Conservation (phyloP, 2,797 vertebrate genomes). For the Atherinosoma microstoma region DNA sequence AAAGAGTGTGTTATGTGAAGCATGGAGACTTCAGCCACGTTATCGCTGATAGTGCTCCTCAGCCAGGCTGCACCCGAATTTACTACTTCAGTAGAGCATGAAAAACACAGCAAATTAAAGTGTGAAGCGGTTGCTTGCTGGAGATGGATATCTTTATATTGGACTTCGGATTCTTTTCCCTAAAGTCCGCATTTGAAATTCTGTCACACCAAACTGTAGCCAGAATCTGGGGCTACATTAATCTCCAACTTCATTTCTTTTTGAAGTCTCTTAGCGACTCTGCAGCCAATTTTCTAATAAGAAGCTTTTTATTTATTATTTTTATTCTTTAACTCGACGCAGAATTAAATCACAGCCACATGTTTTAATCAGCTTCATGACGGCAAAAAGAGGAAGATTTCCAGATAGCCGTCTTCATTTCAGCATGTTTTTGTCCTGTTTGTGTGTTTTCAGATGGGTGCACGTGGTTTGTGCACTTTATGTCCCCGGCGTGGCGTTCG, state of each 20-base stretch:
- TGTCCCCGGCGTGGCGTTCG: constrained; percentile 98
- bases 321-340: constrained; percentile 37
- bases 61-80: constrained; percentile 90
- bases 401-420: not conserved
- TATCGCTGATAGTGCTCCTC: constrained; percentile 93
- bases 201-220: constrained; percentile 77
- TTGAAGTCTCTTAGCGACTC: constrained; percentile 59
- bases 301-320: too few relatives aligned
- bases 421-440: constrained; percentile 4
- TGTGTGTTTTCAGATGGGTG: constrained; percentile 91
- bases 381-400: constrained; percentile 1
- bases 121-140: constrained; percentile 90
- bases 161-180: constrained; percentile 86
- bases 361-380: constrained; percentile 39
- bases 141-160: constrained; percentile 96
- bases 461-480: constrained; percentile 99
- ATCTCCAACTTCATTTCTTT: constrained; percentile 71
- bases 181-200: constrained; percentile 82
- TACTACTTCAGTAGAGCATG: constrained; percentile 97
- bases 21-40: constrained; percentile 91
- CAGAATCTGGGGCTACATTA: constrained; percentile 64
- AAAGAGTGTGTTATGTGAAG: constrained; percentile 84
- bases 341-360: constrained; percentile 33
- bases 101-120: constrained; percentile 96
- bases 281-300: constrained; percentile 60